Evolutionary conservation across 2,113 vertebrate genomes (phyloP).

Genomic region (Clinocottus analis): DNA sequence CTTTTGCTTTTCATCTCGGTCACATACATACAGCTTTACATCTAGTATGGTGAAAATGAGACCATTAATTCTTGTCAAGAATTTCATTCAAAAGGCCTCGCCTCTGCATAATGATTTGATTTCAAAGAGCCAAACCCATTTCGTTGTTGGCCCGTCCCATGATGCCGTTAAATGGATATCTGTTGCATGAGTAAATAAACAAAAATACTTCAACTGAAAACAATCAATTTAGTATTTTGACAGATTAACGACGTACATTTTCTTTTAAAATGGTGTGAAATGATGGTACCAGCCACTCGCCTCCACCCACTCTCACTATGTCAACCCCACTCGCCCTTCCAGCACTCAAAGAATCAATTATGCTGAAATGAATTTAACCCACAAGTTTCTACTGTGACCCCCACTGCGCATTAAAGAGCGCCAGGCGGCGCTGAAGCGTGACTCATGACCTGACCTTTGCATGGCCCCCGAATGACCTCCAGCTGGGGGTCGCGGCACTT

Average conservation of each 20-base stretch:
- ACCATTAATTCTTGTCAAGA: constrained; percentile 60
- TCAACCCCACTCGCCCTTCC: constrained; percentile 59
- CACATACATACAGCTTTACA: constrained; percentile 49
- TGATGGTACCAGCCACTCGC: constrained; percentile 14
- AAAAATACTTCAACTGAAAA: constrained; percentile 10
- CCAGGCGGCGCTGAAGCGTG: constrained; percentile 68
- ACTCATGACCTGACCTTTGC: constrained; percentile 91
- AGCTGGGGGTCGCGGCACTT: constrained; percentile 97
- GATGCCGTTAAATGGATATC: neutral
- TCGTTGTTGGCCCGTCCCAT: neutral
- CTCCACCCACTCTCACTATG: constrained; percentile 34
- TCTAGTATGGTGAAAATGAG: constrained; percentile 25
- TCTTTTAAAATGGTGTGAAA: constrained; percentile 40
- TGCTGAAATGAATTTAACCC: constrained; percentile 77
- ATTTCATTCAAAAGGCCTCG: constrained; percentile 23
- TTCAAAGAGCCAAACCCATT: constrained; percentile 4
- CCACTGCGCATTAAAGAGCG: constrained; percentile 46
- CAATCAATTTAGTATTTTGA: constrained; percentile 6
- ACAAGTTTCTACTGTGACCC: constrained; percentile 64
- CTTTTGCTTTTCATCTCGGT: constrained; percentile 47
- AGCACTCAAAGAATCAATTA: constrained; percentile 77
- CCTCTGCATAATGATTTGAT: constrained; percentile 16
- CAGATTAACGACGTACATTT: constrained; percentile 3
- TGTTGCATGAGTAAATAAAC: neutral
- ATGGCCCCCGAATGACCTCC: constrained; percentile 92